Conservation (phyloP, 1,140 invertebrate genomes). For the Planococcus citri region DNA sequence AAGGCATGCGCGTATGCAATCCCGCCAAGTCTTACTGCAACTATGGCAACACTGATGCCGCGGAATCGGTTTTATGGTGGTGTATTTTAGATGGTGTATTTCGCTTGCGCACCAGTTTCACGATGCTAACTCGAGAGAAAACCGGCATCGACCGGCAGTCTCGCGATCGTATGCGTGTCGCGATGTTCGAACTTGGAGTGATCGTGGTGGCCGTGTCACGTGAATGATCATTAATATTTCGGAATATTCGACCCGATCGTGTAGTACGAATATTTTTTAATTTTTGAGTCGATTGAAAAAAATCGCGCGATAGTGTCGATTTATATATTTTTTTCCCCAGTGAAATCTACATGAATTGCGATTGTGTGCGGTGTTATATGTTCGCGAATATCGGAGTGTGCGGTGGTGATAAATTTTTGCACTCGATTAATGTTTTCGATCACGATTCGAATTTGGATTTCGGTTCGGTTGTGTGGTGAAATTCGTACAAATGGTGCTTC, state of each 20-base stretch:
- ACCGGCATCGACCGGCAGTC: not conserved
- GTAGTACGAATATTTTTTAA: no score
- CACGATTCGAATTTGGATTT: not conserved
- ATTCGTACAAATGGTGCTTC: conserved; percentile 2
- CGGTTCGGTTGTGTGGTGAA: not conserved
- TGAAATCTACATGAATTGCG: no score
- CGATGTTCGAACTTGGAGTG: not conserved
- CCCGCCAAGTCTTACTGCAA: no score
- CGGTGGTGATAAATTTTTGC: not conserved
- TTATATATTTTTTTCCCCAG: no score
- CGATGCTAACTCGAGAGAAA: not conserved
- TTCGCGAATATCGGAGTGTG: not conserved
- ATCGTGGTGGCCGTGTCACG: no score
- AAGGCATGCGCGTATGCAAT: no score
- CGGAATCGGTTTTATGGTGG: not conserved
- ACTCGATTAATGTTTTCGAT: not conserved
- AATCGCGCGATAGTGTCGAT: no score
- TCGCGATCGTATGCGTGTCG: not conserved
- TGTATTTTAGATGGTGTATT: not conserved
- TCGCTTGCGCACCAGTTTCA: not conserved
- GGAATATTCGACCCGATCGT: no score
- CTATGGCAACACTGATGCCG: not conserved
- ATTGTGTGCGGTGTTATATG: no score
- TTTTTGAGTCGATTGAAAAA: no score
- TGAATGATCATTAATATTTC: no score